Percentiles rank a stretch among this genome's conserved stretches.
Evolutionary conservation across 2,113 vertebrate species (phyloP).

Genomic region (Girardinichthys multiradiatus): DNA sequence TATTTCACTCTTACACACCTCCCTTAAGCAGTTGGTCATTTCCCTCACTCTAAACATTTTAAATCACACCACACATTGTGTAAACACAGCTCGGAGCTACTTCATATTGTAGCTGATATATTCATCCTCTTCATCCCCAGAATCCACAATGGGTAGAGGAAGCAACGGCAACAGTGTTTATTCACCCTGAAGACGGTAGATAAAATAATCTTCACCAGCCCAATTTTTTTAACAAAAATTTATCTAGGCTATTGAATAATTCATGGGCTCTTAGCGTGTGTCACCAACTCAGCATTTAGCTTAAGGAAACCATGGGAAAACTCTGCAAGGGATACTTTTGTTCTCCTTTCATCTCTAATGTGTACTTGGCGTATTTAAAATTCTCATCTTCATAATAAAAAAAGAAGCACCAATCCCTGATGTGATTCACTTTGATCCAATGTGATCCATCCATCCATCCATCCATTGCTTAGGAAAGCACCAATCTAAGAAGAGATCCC

Average conservation of each 20-base stretch:
- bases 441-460: conserved; percentile 5
- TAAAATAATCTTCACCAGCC: conserved; percentile 74
- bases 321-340: conserved; percentile 54
- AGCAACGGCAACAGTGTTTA: conserved; percentile 63
- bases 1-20: neutral
- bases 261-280: conserved; percentile 61
- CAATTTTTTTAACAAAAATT: conserved; percentile 33
- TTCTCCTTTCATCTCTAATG: conserved; percentile 60
- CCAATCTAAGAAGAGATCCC: neutral
- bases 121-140: conserved; percentile 48
- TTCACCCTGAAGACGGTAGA: conserved; percentile 70
- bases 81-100: conserved; percentile 55
- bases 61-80: conserved; percentile 43
- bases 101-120: conserved; percentile 60
- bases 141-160: conserved; percentile 44
- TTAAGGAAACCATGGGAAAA: conserved; percentile 61
- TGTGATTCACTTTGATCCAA: conserved; percentile 21
- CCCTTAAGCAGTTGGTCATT: conserved; percentile 34
- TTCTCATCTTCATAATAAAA: conserved; percentile 46
- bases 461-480: neutral
- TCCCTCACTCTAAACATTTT: conserved; percentile 22
- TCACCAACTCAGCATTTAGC: conserved; percentile 74
- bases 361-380: conserved; percentile 53
- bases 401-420: conserved; percentile 16
- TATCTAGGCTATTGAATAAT: conserved; percentile 76